Conservation (phyloP, 1,140 invertebrate genomes). For the Galleria mellonella region DNA sequence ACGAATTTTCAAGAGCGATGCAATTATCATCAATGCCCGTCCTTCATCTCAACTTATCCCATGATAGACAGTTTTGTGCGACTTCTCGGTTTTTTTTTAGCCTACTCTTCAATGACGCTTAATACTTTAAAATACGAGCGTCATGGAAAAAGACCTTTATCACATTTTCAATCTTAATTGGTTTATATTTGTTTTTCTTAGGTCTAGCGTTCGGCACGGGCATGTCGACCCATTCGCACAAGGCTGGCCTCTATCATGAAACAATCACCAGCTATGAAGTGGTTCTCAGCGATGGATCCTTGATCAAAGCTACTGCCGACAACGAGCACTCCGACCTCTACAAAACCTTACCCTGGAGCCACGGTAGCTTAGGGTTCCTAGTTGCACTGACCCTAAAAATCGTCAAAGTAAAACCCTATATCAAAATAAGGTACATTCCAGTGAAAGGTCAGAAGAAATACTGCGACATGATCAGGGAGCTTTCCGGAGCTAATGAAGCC, state of each 20-base stretch:
- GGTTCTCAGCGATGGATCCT: constrained; percentile 82
- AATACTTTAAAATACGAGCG: no score
- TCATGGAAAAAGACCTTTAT: no score
- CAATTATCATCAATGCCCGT: no score
- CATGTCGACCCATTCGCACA: constrained; percentile 88
- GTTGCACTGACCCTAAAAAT: constrained; percentile 86
- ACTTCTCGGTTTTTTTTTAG: no score
- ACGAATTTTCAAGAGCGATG: no score
- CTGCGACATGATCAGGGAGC: constrained; percentile 75
- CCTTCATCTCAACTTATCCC: no score
- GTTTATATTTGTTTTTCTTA: no score
- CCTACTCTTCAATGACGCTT: no score
- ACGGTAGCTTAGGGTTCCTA: constrained; percentile 88
- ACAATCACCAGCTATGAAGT: constrained; percentile 85
- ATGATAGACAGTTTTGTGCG: no score
- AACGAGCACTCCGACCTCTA: constrained; percentile 83
- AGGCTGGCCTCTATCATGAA: constrained; percentile 87
- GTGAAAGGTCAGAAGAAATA: constrained; percentile 78
- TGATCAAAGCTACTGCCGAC: constrained; percentile 83
- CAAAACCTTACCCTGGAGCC: constrained; percentile 87
- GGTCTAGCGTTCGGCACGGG: constrained; percentile 89
- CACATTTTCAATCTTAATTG: no score
- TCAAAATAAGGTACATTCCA: constrained; percentile 83
- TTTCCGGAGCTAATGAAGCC: constrained; percentile 73
- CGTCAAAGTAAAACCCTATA: constrained; percentile 81